A percentile compares a stretch with the other conserved stretches of the same genome.
These are phyloP conservation scores for Bathynomus jamesi DNA, from an alignment of 1,140 invertebrate species.

Conservation along the genomic window DNA sequence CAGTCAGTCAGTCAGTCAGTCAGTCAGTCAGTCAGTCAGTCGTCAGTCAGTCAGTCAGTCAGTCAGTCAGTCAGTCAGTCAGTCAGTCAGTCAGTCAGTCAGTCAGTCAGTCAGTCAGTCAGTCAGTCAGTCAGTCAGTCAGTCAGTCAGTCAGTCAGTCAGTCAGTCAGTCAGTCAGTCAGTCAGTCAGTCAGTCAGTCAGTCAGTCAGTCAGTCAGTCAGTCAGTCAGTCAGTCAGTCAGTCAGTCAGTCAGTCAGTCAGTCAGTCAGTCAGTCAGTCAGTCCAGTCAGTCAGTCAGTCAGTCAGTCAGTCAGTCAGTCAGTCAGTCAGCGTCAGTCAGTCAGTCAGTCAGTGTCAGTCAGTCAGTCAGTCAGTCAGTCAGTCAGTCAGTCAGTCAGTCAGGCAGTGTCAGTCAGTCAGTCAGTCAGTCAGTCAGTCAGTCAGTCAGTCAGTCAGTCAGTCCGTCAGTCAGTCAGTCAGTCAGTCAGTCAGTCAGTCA, in stretches of 20 bases:
- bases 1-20: conserved; percentile 35
- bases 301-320: background rate
- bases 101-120: conserved; percentile 37
- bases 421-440: conserved; percentile 37
- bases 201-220: conserved; percentile 1
- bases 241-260: conserved; percentile 5
- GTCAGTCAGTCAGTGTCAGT: background rate
- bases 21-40: conserved; percentile 37
- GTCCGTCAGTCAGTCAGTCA: conserved; percentile 35
- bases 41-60: conserved; percentile 38
- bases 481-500: conserved; percentile 26
- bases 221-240: background rate
- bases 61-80: conserved; percentile 38
- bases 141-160: background rate
- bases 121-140: conserved; percentile 36
- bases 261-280: background rate
- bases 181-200: background rate
- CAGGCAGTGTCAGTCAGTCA: background rate
- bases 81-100: conserved; percentile 38
- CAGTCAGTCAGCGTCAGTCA: background rate
- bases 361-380: conserved; percentile 11
- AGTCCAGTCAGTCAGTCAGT: background rate
- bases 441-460: conserved; percentile 38
- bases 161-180: background rate
- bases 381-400: conserved; percentile 2